Conservation (phyloP, 1,140 invertebrate species). For the Drosophila lacertosa region DNA sequence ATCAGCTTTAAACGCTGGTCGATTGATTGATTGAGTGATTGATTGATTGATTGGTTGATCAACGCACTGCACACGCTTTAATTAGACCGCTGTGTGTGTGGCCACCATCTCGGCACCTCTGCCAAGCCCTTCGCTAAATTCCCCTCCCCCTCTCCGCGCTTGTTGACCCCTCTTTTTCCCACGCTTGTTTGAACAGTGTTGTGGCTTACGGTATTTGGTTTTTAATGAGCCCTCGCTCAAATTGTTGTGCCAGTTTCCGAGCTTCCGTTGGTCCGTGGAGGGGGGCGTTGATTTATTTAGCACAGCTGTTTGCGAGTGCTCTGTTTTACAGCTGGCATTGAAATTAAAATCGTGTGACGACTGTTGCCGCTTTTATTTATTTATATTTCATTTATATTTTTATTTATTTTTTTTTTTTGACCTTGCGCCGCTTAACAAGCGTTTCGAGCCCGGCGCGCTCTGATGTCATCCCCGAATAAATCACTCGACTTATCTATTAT, state of each 20-base stretch:
- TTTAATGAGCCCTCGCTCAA: slow-evolving; percentile 52
- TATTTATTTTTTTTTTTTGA: not conserved
- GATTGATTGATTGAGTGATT: slow-evolving; percentile 26
- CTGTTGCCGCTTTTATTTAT: slow-evolving; percentile 15
- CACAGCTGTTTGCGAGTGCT: not conserved
- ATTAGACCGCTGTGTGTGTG: slow-evolving; percentile 28
- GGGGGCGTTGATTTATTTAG: slow-evolving; percentile 37
- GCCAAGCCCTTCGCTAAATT: not conserved
- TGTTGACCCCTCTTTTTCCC: slow-evolving; percentile 9
- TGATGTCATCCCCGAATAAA: slow-evolving; percentile 7
- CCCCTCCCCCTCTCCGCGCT: not conserved
- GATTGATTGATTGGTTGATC: slow-evolving; percentile 29
- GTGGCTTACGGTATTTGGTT: slow-evolving; percentile 35
- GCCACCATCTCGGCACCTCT: not conserved
- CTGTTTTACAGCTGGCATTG: slow-evolving; percentile 22
- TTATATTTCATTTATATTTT: slow-evolving; percentile 6
- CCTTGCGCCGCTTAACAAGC: slow-evolving; percentile 27
- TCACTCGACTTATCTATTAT: not conserved
- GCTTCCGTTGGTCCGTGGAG: not conserved
- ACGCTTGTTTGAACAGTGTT: slow-evolving; percentile 31
- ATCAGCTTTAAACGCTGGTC: slow-evolving; percentile 34
- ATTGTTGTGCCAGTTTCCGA: slow-evolving; percentile 27
- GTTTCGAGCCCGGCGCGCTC: slow-evolving; percentile 6
- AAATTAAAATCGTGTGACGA: slow-evolving; percentile 35
- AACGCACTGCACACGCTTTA: slow-evolving; percentile 18